phyloP scores from a whole-genome alignment of 2,797 vertebrate species.

The Danio choprae region DNA sequence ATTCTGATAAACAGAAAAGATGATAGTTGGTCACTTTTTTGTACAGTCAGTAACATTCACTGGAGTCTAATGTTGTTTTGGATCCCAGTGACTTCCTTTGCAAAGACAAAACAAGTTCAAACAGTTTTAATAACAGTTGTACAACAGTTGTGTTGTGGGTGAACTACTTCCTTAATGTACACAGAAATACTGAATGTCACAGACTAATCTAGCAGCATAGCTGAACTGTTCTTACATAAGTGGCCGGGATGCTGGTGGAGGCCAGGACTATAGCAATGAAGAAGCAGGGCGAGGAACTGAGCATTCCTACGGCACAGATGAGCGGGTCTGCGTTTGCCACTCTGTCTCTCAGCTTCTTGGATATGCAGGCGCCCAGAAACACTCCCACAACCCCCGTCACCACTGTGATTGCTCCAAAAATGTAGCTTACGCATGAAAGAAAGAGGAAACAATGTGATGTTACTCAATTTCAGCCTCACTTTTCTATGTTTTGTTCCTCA shows the following conservation, averaged over 20 bases:
- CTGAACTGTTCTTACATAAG: constrained; percentile 82
- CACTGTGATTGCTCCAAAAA: constrained; percentile 87
- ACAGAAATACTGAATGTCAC: constrained; percentile 4
- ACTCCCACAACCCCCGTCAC: constrained; percentile 86
- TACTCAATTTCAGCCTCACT: background rate
- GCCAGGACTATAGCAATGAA: constrained; percentile 82
- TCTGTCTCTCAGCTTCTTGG: constrained; percentile 77
- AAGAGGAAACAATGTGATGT: background rate
- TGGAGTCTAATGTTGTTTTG: background rate
- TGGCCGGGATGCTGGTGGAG: constrained; percentile 74
- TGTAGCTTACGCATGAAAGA: constrained; percentile 75
- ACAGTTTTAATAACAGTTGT: background rate
- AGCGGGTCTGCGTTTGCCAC: constrained; percentile 84
- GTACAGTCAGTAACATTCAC: background rate
- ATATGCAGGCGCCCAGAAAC: constrained; percentile 77
- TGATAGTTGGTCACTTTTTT: background rate
- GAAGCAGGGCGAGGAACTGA: constrained; percentile 82
- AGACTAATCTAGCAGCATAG: background rate
- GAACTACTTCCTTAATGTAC: background rate
- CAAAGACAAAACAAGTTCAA: background rate
- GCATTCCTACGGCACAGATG: constrained; percentile 88
- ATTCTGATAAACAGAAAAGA: too few species aligned
- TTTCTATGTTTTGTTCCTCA: background rate
- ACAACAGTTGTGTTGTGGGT: background rate
- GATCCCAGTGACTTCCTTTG: background rate